Conservation (phyloP, 2,888 invertebrate genomes). For the Sinopyrophorus schimmeli region DNA sequence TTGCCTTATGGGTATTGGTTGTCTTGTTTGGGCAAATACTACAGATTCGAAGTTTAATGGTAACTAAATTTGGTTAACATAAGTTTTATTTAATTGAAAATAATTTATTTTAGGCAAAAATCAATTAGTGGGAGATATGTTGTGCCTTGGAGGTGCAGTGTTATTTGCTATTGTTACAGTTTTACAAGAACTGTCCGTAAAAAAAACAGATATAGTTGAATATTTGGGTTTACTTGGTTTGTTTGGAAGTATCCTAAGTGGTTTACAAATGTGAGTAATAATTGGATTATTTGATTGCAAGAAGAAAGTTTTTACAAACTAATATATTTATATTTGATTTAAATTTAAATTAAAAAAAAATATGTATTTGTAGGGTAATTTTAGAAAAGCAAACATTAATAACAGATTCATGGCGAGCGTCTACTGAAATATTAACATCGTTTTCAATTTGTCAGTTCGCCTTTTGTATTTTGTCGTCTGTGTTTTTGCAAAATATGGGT, state of each 20-base stretch:
- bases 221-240: conserved; percentile 81
- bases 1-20: conserved; percentile 80
- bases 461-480: conserved; percentile 75
- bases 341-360: background rate
- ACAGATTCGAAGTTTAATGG: conserved; percentile 69
- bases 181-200: conserved; percentile 80
- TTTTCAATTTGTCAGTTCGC: conserved; percentile 71
- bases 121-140: conserved; percentile 79
- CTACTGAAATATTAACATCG: conserved; percentile 61
- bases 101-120: conserved; percentile 67
- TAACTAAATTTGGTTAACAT: conserved; percentile 40
- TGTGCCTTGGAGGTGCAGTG: conserved; percentile 76
- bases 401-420: conserved; percentile 65
- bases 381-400: conserved; percentile 72
- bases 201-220: conserved; percentile 74
- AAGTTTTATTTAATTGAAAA: conserved; percentile 5
- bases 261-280: conserved; percentile 73
- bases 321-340: background rate
- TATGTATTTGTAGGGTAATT: conserved; percentile 53
- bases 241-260: conserved; percentile 76
- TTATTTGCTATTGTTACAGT: conserved; percentile 81
- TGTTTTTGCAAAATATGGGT: conserved; percentile 75
- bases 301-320: too few relatives aligned
- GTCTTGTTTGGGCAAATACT: conserved; percentile 82
- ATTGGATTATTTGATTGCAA: background rate